Conservation (phyloP, 1,140 invertebrate species). For the Drosophila sturtevanti region DNA sequence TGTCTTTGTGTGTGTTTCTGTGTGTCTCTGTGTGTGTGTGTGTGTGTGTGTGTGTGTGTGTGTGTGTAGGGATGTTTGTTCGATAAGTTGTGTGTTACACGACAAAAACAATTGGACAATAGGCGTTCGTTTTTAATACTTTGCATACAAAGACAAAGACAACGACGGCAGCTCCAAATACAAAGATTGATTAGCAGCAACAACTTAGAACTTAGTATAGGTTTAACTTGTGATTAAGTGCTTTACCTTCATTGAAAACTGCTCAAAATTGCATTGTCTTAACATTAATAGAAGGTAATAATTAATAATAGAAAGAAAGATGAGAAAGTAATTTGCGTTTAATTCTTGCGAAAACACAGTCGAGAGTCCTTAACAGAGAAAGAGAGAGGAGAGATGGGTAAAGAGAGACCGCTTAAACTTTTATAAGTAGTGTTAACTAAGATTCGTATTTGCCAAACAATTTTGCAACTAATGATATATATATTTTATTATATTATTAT, state of each 20-base stretch:
- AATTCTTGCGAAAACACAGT: slow-evolving; percentile 67
- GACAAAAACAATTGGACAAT: slow-evolving; percentile 34
- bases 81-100: not conserved
- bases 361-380: slow-evolving; percentile 36
- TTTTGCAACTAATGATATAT: slow-evolving; percentile 30
- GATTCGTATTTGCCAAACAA: slow-evolving; percentile 13
- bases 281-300: slow-evolving; percentile 75
- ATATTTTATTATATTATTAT: slow-evolving; percentile 29
- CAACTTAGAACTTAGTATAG: slow-evolving; percentile 47
- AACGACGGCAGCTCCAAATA: slow-evolving; percentile 16
- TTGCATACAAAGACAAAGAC: not conserved
- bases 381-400: slow-evolving; percentile 1
- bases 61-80: not conserved
- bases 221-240: slow-evolving; percentile 71
- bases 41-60: not conserved
- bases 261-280: slow-evolving; percentile 83
- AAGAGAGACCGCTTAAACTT: slow-evolving; percentile 56
- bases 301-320: slow-evolving; percentile 83
- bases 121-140: slow-evolving; percentile 14
- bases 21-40: not conserved
- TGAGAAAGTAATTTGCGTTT: slow-evolving; percentile 82
- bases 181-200: slow-evolving; percentile 57
- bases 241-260: slow-evolving; percentile 82
- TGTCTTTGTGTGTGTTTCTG: not conserved
- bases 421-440: slow-evolving; percentile 12